A percentile compares a stretch with the other conserved stretches of the same genome.
phyloP scores from a whole-genome alignment of 2,113 vertebrate species.

The Dascyllus trimaculatus region DNA sequence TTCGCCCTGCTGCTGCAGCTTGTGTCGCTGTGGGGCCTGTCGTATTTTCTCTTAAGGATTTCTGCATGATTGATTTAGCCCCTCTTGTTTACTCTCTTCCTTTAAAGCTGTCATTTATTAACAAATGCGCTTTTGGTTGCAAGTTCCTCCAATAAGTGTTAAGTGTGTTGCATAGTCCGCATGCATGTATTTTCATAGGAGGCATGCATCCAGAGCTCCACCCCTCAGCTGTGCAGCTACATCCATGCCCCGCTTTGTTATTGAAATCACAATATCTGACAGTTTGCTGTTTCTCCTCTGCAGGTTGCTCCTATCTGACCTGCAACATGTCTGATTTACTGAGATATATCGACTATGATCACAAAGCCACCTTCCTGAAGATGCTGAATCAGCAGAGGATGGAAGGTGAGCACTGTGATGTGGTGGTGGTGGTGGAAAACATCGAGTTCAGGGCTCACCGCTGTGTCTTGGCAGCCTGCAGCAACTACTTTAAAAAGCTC shows the following conservation, averaged over 20 bases:
- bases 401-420: constrained; percentile 96
- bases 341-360: constrained; percentile 97
- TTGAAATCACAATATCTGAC: constrained; percentile 22
- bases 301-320: constrained; percentile 88
- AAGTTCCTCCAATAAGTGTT: not conserved
- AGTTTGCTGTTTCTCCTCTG: constrained; percentile 6
- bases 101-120: not conserved
- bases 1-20: constrained; percentile 17
- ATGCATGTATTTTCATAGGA: not conserved
- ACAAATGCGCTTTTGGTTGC: not conserved
- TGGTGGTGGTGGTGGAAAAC: constrained; percentile 96
- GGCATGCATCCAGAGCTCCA: constrained; percentile 57
- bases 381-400: constrained; percentile 95
- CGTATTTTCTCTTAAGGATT: constrained; percentile 32
- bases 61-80: constrained; percentile 50
- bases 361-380: constrained; percentile 97
- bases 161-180: not conserved
- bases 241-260: not conserved
- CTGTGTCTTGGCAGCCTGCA: constrained; percentile 95
- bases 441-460: constrained; percentile 96
- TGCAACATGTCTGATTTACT: constrained; percentile 97
- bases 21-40: constrained; percentile 50
- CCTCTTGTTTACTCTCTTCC: constrained; percentile 33
- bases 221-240: constrained; percentile 53
- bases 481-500: constrained; percentile 97